Conservation (phyloP, 1,140 invertebrate genomes). For the Zaprionus vittiger region DNA sequence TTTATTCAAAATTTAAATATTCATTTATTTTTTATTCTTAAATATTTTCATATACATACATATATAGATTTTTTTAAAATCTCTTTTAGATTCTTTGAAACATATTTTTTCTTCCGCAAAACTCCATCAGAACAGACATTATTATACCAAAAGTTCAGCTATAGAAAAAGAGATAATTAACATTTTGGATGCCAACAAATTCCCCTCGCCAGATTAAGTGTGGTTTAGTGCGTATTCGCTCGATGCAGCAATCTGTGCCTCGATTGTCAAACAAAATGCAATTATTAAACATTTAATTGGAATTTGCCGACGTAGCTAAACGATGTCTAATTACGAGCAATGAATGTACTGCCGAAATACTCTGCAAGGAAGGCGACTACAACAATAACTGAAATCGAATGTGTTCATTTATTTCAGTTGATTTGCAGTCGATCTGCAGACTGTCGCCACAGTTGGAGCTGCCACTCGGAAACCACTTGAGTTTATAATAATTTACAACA, state of each 20-base stretch:
- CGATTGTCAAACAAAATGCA: background rate
- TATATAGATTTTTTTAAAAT: too few species aligned
- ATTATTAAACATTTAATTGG: constrained; percentile 18
- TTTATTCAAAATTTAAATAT: too few species aligned
- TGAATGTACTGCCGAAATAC: background rate
- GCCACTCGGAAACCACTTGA: constrained; percentile 60
- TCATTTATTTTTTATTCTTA: too few species aligned
- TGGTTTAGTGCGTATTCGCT: background rate
- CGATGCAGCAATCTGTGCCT: background rate
- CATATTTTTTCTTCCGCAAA: too few species aligned
- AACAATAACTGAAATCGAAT: constrained; percentile 2
- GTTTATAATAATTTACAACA: constrained; percentile 73
- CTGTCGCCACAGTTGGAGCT: constrained; percentile 31
- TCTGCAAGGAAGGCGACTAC: background rate
- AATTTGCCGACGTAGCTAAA: background rate
- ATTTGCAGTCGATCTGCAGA: constrained; percentile 45
- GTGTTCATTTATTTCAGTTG: constrained; percentile 32
- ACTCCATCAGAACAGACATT: too few species aligned
- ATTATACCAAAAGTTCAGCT: too few species aligned
- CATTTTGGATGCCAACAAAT: background rate
- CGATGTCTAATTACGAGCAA: constrained; percentile 23
- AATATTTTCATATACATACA: too few species aligned
- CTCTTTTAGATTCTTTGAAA: too few species aligned
- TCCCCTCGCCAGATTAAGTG: background rate
- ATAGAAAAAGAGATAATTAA: background rate